Evolutionary conservation across 2,888 invertebrate genomes (phyloP), one percentile per base, ranked within the genome.

Genomic region (Colostygia pectinataria): DNA sequence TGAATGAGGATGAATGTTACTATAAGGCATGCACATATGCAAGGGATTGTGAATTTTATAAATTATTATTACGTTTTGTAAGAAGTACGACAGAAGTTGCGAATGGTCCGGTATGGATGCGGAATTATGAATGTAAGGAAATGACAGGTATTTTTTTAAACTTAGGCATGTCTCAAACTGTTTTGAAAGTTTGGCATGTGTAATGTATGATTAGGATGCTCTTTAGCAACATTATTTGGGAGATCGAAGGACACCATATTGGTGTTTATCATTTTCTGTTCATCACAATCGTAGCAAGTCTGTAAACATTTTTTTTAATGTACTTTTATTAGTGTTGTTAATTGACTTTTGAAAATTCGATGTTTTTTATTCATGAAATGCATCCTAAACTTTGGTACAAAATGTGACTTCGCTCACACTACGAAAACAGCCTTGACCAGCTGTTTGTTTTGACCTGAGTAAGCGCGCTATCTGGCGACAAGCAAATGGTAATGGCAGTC

Each of bases 31-130:
- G 90, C 89, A 88, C 89, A 85, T 82, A 66, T 89, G 89, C 85
- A 83, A 89, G 90, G 90, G 87, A 89, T 83, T 88, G 77, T 89
- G 87, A 86, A 83, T 87, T 87, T 84, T 87, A 79, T 86, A 87
- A 86, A 86, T 85, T 85, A 84, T 83, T 78, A 74, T 83, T 84
- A 78, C 73, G 79, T 86, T 87, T 80, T 86, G 85, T 87, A 82
- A 79, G 81, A 73, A 59, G 76, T 71, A 72, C 77, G 86, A 58
- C 76, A 86, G 84, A 69, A 28, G 59, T 54, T 63, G 57, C 74
- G 83, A 63, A 70, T 65, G 81, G 62, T 53, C 8, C 7, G 28
- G 46, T 39, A 52, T 23, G 52, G 6, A 4, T 33, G 52, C 27
- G 41, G 46, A 43, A 31, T 33, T 64, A 63, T 59, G 77, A 65